phyloP scores from a whole-genome alignment of 1,140 invertebrate species.

The Tribolium madens region DNA sequence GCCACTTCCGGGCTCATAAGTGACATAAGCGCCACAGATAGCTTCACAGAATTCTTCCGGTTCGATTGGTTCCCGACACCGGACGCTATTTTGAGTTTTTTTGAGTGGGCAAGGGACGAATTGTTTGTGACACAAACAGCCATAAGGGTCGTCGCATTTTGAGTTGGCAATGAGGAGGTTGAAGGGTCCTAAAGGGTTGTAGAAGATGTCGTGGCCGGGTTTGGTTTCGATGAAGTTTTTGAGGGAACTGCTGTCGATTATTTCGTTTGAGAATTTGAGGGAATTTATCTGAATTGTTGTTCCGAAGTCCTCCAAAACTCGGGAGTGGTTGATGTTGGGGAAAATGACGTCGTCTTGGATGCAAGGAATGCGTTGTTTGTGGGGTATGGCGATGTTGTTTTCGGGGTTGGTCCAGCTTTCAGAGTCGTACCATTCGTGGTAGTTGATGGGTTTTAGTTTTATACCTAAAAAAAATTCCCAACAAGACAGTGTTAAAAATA shows the following conservation, averaged over 20 bases:
- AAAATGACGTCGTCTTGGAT: constrained; percentile 39
- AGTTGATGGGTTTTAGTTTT: constrained; percentile 10
- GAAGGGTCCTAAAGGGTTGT: constrained; percentile 3
- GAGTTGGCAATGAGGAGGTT: background rate
- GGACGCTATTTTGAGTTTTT: background rate
- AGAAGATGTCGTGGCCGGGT: background rate
- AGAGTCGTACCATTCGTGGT: constrained; percentile 19
- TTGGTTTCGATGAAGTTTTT: background rate
- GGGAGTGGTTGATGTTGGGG: background rate
- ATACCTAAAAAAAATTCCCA: no score
- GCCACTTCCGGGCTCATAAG: background rate
- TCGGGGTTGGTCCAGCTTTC: constrained; percentile 3
- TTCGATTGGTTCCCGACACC: constrained; percentile 25
- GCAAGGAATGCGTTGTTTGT: constrained; percentile 35
- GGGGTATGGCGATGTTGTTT: constrained; percentile 33
- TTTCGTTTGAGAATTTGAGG: background rate
- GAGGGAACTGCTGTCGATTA: background rate
- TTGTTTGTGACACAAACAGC: constrained; percentile 30
- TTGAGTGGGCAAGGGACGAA: background rate
- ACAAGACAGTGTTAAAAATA: no score
- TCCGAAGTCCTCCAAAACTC: background rate
- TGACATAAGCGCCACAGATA: constrained; percentile 42
- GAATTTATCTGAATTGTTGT: background rate
- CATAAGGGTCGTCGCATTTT: constrained; percentile 25
- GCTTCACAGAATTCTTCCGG: constrained; percentile 38